A percentile compares a stretch with the other conserved stretches of the same genome.
Evolutionary conservation across 2,113 vertebrate species (phyloP).

Genomic region (Crotalus horridus): DNA sequence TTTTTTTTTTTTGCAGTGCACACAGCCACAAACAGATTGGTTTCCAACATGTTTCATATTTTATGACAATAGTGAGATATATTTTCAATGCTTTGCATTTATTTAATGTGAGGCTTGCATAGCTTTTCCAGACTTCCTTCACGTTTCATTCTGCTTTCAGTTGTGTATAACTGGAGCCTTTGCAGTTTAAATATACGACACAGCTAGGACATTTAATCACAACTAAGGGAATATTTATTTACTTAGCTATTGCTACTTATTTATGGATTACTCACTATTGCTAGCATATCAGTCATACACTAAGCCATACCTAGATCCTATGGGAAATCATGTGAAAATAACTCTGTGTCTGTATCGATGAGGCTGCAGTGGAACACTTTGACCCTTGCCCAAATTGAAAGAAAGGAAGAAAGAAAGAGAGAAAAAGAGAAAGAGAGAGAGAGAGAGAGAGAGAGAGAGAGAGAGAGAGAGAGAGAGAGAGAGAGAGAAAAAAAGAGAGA

Average conservation of each 20-base stretch:
- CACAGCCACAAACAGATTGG: neutral
- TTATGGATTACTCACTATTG: neutral
- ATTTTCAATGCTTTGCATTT: neutral
- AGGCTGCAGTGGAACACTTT: neutral
- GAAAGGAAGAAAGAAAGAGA: too few relatives aligned
- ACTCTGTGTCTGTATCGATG: neutral
- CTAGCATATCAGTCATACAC: neutral
- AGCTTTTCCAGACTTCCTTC: neutral
- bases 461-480: too few relatives aligned
- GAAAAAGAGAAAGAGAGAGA: too few relatives aligned
- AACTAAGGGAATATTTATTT: neutral
- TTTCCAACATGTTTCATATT: conserved; percentile 19
- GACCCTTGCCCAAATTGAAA: too few relatives aligned
- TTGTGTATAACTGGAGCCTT: neutral
- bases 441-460: too few relatives aligned
- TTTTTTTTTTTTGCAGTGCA: conserved; percentile 17
- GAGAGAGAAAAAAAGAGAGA: too few relatives aligned
- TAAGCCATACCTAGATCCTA: neutral
- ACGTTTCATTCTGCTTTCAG: rapidly evolving
- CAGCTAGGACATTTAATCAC: neutral
- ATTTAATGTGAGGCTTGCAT: conserved; percentile 11
- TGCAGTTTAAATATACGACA: neutral
- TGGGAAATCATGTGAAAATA: neutral
- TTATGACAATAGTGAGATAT: neutral
- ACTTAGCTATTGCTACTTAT: neutral